A percentile compares a stretch with the other conserved stretches of the same genome.
These are phyloP conservation scores for Orbicella faveolata DNA, from an alignment of 64 coral and sea anemone species.

Conservation along the genomic window DNA sequence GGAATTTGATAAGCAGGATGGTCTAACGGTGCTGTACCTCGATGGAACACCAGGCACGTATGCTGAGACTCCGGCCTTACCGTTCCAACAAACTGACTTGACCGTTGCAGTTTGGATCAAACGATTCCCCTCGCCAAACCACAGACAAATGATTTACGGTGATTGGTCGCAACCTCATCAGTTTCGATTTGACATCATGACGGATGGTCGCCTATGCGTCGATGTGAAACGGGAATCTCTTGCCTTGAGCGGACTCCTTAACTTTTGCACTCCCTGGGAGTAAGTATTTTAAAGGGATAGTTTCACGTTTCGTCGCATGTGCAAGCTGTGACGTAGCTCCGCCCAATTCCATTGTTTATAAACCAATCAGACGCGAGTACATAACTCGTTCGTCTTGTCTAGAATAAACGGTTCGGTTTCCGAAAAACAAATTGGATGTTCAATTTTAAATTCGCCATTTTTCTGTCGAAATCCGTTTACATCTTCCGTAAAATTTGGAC, in stretches of 20 bases:
- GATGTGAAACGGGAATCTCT: background rate
- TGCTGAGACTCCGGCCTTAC: conserved; percentile 1
- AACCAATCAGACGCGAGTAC: too few species aligned
- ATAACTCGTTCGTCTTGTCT: too few species aligned
- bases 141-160: background rate
- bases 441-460: too few species aligned
- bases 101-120: conserved; percentile 15
- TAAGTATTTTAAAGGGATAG: background rate
- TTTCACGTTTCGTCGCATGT: too few species aligned
- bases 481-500: too few species aligned
- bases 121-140: background rate
- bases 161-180: background rate
- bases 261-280: background rate
- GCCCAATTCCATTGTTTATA: too few species aligned
- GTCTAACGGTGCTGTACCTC: background rate
- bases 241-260: background rate
- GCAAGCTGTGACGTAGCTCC: too few species aligned
- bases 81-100: background rate
- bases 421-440: too few species aligned
- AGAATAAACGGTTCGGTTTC: too few species aligned
- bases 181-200: background rate
- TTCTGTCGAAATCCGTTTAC: too few species aligned
- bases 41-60: background rate
- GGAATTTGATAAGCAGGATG: background rate
- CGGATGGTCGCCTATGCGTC: background rate